Evolutionary conservation across 2,888 invertebrate genomes (phyloP).

Genomic region (Tinea pellionella): DNA sequence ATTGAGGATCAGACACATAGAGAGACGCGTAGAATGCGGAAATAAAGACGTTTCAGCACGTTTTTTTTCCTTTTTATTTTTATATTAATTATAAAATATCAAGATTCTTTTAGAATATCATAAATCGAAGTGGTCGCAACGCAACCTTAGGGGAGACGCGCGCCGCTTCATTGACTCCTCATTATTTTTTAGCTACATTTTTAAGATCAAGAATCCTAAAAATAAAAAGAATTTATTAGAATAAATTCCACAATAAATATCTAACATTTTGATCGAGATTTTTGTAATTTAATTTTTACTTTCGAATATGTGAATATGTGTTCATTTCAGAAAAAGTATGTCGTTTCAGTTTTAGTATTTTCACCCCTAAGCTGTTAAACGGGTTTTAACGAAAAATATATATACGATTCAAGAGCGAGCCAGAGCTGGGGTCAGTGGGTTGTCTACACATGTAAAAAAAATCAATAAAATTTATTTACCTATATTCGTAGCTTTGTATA

Average conservation of each 20-base stretch:
- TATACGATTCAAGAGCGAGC: too few species aligned
- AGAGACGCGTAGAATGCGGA: too few species aligned
- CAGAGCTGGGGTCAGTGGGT: too few species aligned
- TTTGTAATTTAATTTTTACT: constrained; percentile 3
- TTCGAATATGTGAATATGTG: too few species aligned
- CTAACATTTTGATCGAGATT: background rate
- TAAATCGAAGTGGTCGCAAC: constrained; percentile 14
- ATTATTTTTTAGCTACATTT: constrained; percentile 15
- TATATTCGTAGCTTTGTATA: background rate
- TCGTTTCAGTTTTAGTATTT: too few species aligned
- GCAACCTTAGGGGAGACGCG: constrained; percentile 2
- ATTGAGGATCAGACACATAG: too few species aligned
- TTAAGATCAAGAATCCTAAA: constrained; percentile 13
- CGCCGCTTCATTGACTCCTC: constrained; percentile 15
- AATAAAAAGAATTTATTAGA: constrained; percentile 13
- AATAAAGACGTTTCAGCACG: too few species aligned
- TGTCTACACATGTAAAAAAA: background rate
- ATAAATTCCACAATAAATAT: background rate
- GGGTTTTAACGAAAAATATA: too few species aligned
- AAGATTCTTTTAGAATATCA: background rate
- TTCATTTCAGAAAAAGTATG: too few species aligned
- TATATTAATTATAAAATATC: background rate
- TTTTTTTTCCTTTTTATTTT: too few species aligned
- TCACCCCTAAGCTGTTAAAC: too few species aligned
- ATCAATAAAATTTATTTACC: background rate